phyloP scores from a whole-genome alignment of 2,888 invertebrate genomes.

The Ctenicera cuprea region DNA sequence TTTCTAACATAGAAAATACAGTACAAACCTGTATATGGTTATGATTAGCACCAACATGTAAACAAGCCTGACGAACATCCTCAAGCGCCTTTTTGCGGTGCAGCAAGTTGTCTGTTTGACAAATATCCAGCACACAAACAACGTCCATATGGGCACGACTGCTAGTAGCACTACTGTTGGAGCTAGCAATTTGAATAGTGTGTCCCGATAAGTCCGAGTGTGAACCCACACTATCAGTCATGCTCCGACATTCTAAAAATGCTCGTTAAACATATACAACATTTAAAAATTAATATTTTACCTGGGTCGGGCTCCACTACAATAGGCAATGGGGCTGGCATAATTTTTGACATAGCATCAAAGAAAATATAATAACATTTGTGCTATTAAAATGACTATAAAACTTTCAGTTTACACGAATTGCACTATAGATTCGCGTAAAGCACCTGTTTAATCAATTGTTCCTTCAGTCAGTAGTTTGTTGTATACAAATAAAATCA shows the following conservation, averaged over 20 bases:
- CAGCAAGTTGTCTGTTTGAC: slow-evolving; percentile 79
- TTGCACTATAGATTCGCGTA: neutral
- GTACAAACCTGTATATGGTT: slow-evolving; percentile 85
- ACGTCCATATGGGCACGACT: slow-evolving; percentile 88
- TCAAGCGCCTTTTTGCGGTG: slow-evolving; percentile 89
- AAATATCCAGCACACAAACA: slow-evolving; percentile 89
- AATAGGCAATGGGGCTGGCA: slow-evolving; percentile 54
- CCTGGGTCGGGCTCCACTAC: slow-evolving; percentile 58
- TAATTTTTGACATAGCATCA: slow-evolving; percentile 44
- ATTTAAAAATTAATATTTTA: slow-evolving; percentile 39
- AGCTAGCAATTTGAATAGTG: slow-evolving; percentile 69
- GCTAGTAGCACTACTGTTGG: slow-evolving; percentile 61
- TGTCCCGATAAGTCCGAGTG: slow-evolving; percentile 78
- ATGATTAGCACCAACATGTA: slow-evolving; percentile 85
- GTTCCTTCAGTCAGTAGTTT: neutral
- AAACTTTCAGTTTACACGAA: neutral
- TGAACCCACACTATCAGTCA: slow-evolving; percentile 78
- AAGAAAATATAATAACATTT: slow-evolving; percentile 42
- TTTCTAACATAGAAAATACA: neutral
- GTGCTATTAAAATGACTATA: neutral
- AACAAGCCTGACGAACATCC: slow-evolving; percentile 88
- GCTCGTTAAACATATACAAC: slow-evolving; percentile 40
- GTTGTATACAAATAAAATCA: neutral
- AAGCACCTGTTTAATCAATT: neutral
- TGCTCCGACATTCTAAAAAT: slow-evolving; percentile 70